These are phyloP conservation scores for Blastobasis lacticolella DNA, from an alignment of 2,888 invertebrate species.

Conservation along the genomic window DNA sequence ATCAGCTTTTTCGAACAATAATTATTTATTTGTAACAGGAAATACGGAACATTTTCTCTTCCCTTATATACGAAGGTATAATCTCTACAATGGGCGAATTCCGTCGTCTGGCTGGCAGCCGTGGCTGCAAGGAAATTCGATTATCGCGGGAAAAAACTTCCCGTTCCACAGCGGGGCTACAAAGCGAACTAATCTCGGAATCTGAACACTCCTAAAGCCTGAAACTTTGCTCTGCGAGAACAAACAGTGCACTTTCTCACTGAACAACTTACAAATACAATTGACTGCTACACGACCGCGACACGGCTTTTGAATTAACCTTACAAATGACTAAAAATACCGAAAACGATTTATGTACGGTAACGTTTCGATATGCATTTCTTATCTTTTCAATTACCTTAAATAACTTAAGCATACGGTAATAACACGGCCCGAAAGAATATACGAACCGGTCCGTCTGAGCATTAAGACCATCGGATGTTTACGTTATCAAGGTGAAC, in stretches of 20 bases:
- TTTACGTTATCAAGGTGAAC: conserved; percentile 36
- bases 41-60: too few species aligned
- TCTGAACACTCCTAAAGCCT: conserved; percentile 41
- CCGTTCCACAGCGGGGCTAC: conserved; percentile 37
- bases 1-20: background rate
- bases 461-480: conserved; percentile 37
- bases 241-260: conserved; percentile 36
- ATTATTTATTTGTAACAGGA: background rate
- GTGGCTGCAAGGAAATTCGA: conserved; percentile 25
- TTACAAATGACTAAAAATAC: conserved; percentile 30
- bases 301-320: conserved; percentile 41
- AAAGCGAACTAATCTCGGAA: conserved; percentile 51
- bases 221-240: conserved; percentile 40
- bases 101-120: conserved; percentile 5
- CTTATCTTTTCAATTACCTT: conserved; percentile 55
- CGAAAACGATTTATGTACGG: conserved; percentile 36
- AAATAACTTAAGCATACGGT: conserved; percentile 47
- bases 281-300: conserved; percentile 21
- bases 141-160: conserved; percentile 41
- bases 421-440: conserved; percentile 27
- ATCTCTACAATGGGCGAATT: background rate
- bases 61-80: background rate
- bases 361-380: conserved; percentile 33
- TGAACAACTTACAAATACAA: conserved; percentile 38
- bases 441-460: conserved; percentile 26